Conservation (phyloP, 1,140 invertebrate genomes). For the Penaeus vannamei region DNA sequence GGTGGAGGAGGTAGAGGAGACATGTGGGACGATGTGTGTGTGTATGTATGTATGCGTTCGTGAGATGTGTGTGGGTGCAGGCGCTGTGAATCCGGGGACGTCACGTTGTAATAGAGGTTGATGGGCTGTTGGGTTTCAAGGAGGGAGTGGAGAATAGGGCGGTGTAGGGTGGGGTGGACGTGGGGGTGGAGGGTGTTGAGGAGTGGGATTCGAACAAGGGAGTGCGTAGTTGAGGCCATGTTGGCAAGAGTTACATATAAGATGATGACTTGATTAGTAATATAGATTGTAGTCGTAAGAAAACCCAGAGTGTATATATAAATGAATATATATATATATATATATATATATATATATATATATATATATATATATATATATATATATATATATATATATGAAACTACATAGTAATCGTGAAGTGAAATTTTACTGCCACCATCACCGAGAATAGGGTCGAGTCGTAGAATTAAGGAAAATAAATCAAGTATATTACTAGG, state of each 20-base stretch:
- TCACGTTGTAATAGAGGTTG: not conserved
- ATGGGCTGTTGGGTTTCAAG: not conserved
- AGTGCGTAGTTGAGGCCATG: too few species aligned
- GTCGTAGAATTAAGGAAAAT: too few species aligned
- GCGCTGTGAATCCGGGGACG: not conserved
- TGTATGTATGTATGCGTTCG: not conserved
- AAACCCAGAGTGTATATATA: too few species aligned
- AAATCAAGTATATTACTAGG: too few species aligned
- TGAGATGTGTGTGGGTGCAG: conserved; percentile 5
- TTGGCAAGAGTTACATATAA: not conserved
- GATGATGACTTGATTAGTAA: not conserved
- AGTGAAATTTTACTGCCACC: too few species aligned
- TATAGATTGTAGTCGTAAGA: not conserved
- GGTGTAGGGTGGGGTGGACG: not conserved
- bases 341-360: too few species aligned
- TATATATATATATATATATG: too few species aligned
- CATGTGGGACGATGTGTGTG: not conserved
- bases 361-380: too few species aligned
- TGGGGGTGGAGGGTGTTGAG: not conserved
- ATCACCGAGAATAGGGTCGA: too few species aligned
- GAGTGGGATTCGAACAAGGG: not conserved
- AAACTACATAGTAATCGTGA: too few species aligned
- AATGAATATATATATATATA: too few species aligned
- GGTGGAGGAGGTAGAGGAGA: not conserved
- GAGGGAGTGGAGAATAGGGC: not conserved